A percentile compares a stretch with the other conserved stretches of the same genome.
phyloP scores from a whole-genome alignment of 2,113 vertebrate genomes.

The Danionella cerebrum region DNA sequence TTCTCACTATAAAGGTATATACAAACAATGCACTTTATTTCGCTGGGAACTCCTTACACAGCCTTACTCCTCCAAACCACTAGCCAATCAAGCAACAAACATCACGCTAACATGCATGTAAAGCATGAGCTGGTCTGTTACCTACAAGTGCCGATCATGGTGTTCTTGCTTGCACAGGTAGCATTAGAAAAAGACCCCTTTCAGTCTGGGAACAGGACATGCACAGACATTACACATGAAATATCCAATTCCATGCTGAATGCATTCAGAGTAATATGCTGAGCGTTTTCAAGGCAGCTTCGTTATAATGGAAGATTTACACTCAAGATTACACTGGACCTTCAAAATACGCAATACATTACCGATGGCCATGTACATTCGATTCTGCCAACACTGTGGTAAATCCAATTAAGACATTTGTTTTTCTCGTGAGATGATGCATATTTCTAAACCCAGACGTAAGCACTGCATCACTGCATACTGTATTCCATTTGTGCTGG shows the following conservation, averaged over 20 bases:
- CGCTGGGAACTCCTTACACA: too few species aligned
- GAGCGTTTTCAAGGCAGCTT: constrained; percentile 1
- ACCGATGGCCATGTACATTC: constrained; percentile 31
- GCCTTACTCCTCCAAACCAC: background rate
- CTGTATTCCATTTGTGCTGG: background rate
- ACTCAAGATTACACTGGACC: background rate
- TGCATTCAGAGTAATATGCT: constrained; percentile 13
- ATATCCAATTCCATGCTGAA: constrained; percentile 11
- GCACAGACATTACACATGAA: constrained; percentile 7
- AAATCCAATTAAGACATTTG: background rate
- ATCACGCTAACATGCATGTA: constrained; percentile 36
- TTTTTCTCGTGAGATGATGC: too few species aligned
- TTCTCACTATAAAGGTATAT: constrained; percentile 27
- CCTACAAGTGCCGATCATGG: background rate
- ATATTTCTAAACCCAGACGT: too few species aligned
- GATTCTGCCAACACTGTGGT: constrained; percentile 7
- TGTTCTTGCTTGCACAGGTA: background rate
- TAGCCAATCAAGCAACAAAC: background rate
- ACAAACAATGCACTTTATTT: constrained; percentile 30
- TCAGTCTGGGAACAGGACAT: constrained; percentile 9
- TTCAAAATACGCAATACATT: background rate
- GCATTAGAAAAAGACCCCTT: background rate
- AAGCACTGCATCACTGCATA: too few species aligned
- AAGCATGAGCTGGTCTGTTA: background rate
- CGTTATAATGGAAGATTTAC: background rate